Percentiles rank a stretch among this genome's conserved stretches.
phyloP scores from a whole-genome alignment of 2,888 invertebrate species.

The Orthosia gothica region DNA sequence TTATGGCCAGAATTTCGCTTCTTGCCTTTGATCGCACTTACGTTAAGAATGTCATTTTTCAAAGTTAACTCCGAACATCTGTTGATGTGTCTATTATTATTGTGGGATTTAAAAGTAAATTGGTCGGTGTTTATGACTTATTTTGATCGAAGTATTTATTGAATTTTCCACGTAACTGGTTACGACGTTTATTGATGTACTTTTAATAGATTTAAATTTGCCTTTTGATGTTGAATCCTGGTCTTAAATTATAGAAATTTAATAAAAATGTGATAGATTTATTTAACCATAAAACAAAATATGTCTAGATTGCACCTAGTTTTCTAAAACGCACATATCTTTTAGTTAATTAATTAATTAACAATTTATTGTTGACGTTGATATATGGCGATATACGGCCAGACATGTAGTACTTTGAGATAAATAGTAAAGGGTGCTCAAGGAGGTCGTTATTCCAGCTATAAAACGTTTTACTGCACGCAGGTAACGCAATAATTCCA shows the following conservation, averaged over 20 bases:
- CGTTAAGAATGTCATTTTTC: slow-evolving; percentile 65
- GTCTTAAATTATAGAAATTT: slow-evolving; percentile 6
- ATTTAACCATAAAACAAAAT: slow-evolving; percentile 11
- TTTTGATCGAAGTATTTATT: slow-evolving; percentile 18
- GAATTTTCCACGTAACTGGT: slow-evolving; percentile 14
- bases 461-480: slow-evolving; percentile 74
- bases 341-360: slow-evolving; percentile 57
- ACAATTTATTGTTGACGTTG: slow-evolving; percentile 58
- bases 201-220: slow-evolving; percentile 26
- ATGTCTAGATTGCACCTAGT: slow-evolving; percentile 15
- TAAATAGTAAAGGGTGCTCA: slow-evolving; percentile 70
- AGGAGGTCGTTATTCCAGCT: slow-evolving; percentile 69
- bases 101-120: slow-evolving; percentile 43
- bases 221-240: slow-evolving; percentile 31
- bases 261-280: slow-evolving; percentile 15
- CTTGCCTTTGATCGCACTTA: slow-evolving; percentile 64
- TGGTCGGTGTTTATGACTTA: slow-evolving; percentile 2
- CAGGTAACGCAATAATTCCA: slow-evolving; percentile 58
- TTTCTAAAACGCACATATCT: slow-evolving; percentile 38
- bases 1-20: slow-evolving; percentile 70
- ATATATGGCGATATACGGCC: slow-evolving; percentile 53
- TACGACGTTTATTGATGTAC: slow-evolving; percentile 17
- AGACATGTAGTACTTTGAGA: slow-evolving; percentile 59
- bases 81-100: slow-evolving; percentile 63
- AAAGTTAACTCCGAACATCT: slow-evolving; percentile 56